Conservation (phyloP, 2,888 invertebrate species). For the Drosophila borborema region DNA sequence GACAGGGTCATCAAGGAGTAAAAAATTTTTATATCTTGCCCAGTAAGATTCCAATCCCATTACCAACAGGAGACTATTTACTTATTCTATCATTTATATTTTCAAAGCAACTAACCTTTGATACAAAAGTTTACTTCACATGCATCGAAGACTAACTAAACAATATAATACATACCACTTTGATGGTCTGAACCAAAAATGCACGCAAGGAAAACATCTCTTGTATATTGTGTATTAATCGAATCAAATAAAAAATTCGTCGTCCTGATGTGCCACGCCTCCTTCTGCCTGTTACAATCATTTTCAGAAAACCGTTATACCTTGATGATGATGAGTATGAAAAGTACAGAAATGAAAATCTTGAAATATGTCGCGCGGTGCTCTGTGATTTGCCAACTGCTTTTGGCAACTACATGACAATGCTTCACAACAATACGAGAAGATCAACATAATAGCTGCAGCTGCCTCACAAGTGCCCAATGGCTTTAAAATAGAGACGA, state of each 20-base stretch:
- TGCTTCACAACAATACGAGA: conserved; percentile 51
- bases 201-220: too few relatives aligned
- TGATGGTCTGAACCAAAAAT: too few relatives aligned
- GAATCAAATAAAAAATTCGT: too few relatives aligned
- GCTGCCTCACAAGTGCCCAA: conserved; percentile 45
- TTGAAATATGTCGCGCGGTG: conserved; percentile 59
- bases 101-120: neutral
- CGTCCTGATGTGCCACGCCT: too few relatives aligned
- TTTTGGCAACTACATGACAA: conserved; percentile 78
- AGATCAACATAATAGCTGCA: conserved; percentile 47
- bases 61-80: conserved; percentile 36
- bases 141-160: neutral
- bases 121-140: neutral
- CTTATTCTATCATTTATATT: conserved; percentile 4
- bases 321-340: neutral
- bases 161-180: too few relatives aligned
- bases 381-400: conserved; percentile 60
- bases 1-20: neutral
- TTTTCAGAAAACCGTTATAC: too few relatives aligned
- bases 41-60: neutral
- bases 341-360: conserved; percentile 43
- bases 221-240: too few relatives aligned
- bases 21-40: conserved; percentile 10
- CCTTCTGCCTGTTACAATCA: too few relatives aligned
- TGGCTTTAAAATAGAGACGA: conserved; percentile 11